These are phyloP conservation scores for Melinaea menophilus DNA, from an alignment of 2,888 invertebrate species.

Conservation along the genomic window DNA sequence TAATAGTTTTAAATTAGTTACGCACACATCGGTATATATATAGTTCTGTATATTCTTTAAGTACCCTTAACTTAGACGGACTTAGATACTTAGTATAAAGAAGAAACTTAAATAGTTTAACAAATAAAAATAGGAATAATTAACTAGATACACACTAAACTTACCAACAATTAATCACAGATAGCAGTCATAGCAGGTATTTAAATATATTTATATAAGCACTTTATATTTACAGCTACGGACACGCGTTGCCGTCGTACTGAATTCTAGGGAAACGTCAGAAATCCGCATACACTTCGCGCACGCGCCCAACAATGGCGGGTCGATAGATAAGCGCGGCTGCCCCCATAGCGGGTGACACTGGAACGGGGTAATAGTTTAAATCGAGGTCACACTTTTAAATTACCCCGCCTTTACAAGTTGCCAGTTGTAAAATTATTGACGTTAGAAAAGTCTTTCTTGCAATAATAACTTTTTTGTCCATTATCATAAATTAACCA, in stretches of 20 bases:
- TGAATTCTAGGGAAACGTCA: conserved; percentile 59
- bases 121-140: neutral
- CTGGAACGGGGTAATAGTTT: conserved; percentile 64
- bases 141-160: neutral
- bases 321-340: conserved; percentile 70
- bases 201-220: neutral
- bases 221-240: conserved; percentile 54
- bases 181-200: conserved; percentile 1
- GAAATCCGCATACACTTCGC: conserved; percentile 63
- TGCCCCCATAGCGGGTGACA: conserved; percentile 64
- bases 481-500: no score
- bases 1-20: no score
- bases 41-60: no score
- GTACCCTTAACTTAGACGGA: no score
- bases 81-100: no score
- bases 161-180: conserved; percentile 4
- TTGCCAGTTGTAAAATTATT: conserved; percentile 38
- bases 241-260: conserved; percentile 49
- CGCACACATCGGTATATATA: no score
- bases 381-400: conserved; percentile 65
- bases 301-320: conserved; percentile 54
- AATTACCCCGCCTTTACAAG: conserved; percentile 59
- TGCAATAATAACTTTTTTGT: neutral
- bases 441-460: conserved; percentile 28
- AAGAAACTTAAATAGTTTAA: neutral